These are phyloP conservation scores for Phytoseiulus persimilis DNA, from an alignment of 2,888 invertebrate species.

Conservation along the genomic window DNA sequence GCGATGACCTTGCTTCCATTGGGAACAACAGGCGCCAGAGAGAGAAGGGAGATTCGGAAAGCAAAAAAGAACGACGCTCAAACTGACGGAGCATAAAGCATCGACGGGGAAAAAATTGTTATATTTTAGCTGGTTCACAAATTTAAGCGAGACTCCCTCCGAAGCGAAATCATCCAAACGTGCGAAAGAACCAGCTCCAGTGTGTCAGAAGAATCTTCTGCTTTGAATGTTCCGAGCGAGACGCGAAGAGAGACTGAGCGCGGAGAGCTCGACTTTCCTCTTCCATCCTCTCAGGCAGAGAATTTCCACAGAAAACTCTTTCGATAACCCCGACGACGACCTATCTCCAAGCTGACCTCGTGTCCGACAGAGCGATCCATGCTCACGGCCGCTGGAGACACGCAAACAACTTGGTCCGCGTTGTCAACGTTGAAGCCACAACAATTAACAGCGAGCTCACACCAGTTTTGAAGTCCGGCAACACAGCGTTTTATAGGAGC, in stretches of 20 bases:
- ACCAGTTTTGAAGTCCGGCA: neutral
- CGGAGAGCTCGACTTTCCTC: no score
- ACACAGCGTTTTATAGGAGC: neutral
- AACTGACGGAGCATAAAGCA: neutral
- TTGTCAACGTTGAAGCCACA: no score
- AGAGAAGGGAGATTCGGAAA: neutral
- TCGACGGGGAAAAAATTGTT: neutral
- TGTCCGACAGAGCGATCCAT: no score
- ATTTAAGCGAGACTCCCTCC: neutral
- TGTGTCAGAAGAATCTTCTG: neutral
- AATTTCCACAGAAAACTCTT: no score
- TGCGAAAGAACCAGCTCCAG: neutral
- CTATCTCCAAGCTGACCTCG: no score
- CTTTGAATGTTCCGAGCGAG: neutral
- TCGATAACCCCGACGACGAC: no score
- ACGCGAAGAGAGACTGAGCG: neutral
- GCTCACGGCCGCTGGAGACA: no score
- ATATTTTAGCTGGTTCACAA: neutral
- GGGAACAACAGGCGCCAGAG: neutral
- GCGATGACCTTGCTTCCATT: neutral
- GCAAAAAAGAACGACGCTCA: neutral
- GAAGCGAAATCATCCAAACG: neutral
- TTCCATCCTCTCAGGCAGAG: no score
- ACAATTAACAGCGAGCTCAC: no score
- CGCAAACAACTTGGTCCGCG: no score